phyloP scores from a whole-genome alignment of 2,888 invertebrate species.

The Vesta saturnalis region DNA sequence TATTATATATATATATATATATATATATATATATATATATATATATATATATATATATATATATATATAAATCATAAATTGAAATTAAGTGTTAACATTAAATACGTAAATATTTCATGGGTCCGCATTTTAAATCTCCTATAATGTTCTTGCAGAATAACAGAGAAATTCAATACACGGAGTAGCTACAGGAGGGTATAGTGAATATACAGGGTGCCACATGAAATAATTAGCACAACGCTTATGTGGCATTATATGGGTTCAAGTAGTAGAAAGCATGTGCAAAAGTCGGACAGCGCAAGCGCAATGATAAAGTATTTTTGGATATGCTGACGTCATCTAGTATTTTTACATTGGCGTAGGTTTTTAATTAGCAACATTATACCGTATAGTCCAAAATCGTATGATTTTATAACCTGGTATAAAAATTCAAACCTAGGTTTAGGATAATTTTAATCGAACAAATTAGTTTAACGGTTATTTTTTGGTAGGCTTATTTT shows the following conservation, averaged over 20 bases:
- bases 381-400: neutral
- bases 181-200: neutral
- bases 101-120: too few relatives aligned
- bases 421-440: slow-evolving; percentile 2
- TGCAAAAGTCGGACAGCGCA: slow-evolving; percentile 6
- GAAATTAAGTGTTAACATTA: too few relatives aligned
- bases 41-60: too few relatives aligned
- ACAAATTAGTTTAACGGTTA: slow-evolving; percentile 10
- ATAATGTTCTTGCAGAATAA: too few relatives aligned
- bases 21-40: too few relatives aligned
- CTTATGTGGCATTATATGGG: neutral
- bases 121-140: too few relatives aligned
- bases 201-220: slow-evolving; percentile 29
- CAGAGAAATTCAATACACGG: slow-evolving; percentile 16
- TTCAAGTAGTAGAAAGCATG: slow-evolving; percentile 13
- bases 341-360: slow-evolving; percentile 20
- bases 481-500: too few relatives aligned
- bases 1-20: too few relatives aligned
- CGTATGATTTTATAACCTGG: too few relatives aligned
- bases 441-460: neutral
- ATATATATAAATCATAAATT: too few relatives aligned
- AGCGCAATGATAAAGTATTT: slow-evolving; percentile 19
- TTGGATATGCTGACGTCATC: neutral
- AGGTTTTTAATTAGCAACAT: slow-evolving; percentile 5
- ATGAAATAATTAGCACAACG: slow-evolving; percentile 11